Percentiles rank a stretch among this genome's conserved stretches.
These are phyloP conservation scores for Alfaro cultratus DNA, from an alignment of 2,797 vertebrate genomes.

Conservation along the genomic window DNA sequence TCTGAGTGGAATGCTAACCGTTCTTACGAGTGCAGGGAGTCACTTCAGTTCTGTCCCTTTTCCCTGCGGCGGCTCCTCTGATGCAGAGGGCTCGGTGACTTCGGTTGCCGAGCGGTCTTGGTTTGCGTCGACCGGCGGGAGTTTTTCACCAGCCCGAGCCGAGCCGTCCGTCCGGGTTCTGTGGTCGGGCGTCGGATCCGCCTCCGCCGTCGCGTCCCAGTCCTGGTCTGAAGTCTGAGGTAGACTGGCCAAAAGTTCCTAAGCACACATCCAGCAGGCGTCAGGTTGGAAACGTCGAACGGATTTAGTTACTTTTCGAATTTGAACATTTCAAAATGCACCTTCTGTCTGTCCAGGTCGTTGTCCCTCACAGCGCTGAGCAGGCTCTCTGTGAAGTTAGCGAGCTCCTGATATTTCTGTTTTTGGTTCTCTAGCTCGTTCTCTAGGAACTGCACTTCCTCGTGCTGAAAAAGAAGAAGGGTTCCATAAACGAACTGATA, in stretches of 20 bases:
- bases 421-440: slow-evolving; percentile 94
- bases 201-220: slow-evolving; percentile 83
- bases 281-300: slow-evolving; percentile 6
- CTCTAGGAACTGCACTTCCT: slow-evolving; percentile 96
- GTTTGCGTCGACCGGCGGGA: slow-evolving; percentile 47
- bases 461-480: slow-evolving; percentile 82
- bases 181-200: slow-evolving; percentile 45
- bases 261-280: slow-evolving; percentile 16
- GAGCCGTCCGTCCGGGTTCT: slow-evolving; percentile 22
- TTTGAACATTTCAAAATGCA: slow-evolving; percentile 47
- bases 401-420: slow-evolving; percentile 92
- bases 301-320: not conserved
- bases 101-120: slow-evolving; percentile 47
- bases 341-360: slow-evolving; percentile 93
- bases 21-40: slow-evolving; percentile 51
- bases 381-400: slow-evolving; percentile 90
- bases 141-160: slow-evolving; percentile 34
- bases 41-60: slow-evolving; percentile 83
- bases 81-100: slow-evolving; percentile 88
- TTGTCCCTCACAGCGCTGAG: slow-evolving; percentile 90
- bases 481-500: not conserved
- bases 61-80: slow-evolving; percentile 90
- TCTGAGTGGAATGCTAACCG: slow-evolving; percentile 37
- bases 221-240: slow-evolving; percentile 93
- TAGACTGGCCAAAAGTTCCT: slow-evolving; percentile 95